Conservation (phyloP, 2,888 invertebrate genomes). For the Aphodius granarius region DNA sequence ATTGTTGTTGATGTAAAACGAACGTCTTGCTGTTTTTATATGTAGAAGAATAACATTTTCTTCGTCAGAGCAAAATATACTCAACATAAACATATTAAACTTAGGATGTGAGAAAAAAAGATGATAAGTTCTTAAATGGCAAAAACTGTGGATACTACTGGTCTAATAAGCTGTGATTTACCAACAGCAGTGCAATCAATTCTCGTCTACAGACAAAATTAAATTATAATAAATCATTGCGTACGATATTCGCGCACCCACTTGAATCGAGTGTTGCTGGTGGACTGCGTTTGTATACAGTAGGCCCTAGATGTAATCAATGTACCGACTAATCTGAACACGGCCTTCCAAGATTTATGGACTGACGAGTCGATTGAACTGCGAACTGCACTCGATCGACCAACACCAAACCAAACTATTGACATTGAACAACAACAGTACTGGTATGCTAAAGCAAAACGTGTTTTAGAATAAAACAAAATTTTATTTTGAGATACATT, state of each 20-base stretch:
- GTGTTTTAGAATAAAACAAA: background rate
- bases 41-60: no score
- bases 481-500: background rate
- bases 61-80: no score
- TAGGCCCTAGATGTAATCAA: conserved; percentile 52
- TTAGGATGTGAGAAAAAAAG: no score
- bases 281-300: conserved; percentile 32
- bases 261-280: background rate
- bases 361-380: conserved; percentile 51
- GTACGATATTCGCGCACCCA: conserved; percentile 32
- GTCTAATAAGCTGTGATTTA: background rate
- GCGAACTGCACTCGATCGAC: conserved; percentile 30
- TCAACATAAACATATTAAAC: no score
- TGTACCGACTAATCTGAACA: conserved; percentile 52
- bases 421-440: conserved; percentile 3
- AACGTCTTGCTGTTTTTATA: no score
- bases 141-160: no score
- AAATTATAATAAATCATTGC: conserved; percentile 40
- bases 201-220: conserved; percentile 23
- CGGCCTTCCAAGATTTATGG: conserved; percentile 51
- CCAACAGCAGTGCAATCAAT: background rate
- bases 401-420: background rate
- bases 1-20: no score
- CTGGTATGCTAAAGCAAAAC: background rate
- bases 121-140: no score